phyloP scores from a whole-genome alignment of 2,888 invertebrate genomes.

The Cheilosia urbana region DNA sequence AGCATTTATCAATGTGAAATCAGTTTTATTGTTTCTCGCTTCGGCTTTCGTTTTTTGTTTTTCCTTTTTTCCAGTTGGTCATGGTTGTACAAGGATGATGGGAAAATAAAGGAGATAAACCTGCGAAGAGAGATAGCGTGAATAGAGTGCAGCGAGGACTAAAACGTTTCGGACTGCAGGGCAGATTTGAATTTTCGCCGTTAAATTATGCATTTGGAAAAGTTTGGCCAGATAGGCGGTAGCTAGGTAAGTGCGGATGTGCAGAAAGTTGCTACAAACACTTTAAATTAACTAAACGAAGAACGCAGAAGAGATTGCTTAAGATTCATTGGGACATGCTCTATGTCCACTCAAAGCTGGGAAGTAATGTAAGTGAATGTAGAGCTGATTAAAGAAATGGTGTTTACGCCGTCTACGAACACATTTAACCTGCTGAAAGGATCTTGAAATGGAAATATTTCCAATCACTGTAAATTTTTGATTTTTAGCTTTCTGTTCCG shows the following conservation, averaged over 20 bases:
- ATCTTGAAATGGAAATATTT: too few relatives aligned
- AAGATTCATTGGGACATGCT: too few relatives aligned
- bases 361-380: too few relatives aligned
- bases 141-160: background rate
- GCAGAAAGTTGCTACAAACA: background rate
- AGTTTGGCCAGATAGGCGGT: constrained; percentile 23
- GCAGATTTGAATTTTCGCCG: constrained; percentile 49
- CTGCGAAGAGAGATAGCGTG: background rate
- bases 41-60: constrained; percentile 15
- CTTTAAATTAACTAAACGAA: background rate
- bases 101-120: constrained; percentile 1
- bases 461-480: too few relatives aligned
- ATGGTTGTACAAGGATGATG: background rate
- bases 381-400: too few relatives aligned
- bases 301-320: background rate
- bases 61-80: background rate
- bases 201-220: constrained; percentile 46
- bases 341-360: too few relatives aligned
- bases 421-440: too few relatives aligned
- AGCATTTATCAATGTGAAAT: constrained; percentile 72
- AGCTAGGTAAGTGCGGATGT: background rate
- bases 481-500: too few relatives aligned
- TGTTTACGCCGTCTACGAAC: too few relatives aligned
- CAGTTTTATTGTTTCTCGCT: constrained; percentile 60
- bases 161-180: constrained; percentile 14